These are phyloP conservation scores for Zaprionus gabonicus DNA, from an alignment of 1,140 invertebrate species.

Conservation along the genomic window DNA sequence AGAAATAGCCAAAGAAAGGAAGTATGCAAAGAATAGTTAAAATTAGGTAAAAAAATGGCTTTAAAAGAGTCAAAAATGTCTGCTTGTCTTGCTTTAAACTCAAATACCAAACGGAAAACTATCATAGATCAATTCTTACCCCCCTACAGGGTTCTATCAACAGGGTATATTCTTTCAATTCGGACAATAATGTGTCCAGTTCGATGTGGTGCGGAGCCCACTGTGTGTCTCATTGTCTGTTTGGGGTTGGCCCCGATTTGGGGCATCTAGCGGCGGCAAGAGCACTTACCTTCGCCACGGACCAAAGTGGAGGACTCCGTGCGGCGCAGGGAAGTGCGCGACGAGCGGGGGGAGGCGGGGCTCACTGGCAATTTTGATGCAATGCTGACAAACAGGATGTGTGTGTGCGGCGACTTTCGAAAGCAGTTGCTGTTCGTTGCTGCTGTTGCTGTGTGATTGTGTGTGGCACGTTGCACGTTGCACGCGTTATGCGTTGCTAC, in stretches of 20 bases:
- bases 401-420: conserved; percentile 71
- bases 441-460: not conserved
- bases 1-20: not conserved
- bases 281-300: conserved; percentile 2
- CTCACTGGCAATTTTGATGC: conserved; percentile 51
- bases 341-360: not conserved
- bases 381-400: conserved; percentile 71
- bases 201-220: not conserved
- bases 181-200: not conserved
- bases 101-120: not conserved
- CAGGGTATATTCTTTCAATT: not conserved
- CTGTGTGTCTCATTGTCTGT: not conserved
- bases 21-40: not conserved
- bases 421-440: conserved; percentile 58
- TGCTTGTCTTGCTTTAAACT: not conserved
- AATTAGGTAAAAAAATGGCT: not conserved
- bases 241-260: not conserved
- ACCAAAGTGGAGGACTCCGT: not conserved
- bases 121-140: no score
- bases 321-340: not conserved
- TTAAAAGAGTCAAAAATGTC: not conserved
- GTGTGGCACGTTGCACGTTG: conserved; percentile 11
- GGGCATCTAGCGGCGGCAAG: not conserved
- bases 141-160: no score
- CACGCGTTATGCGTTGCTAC: not conserved